These are phyloP conservation scores for Spea bombifrons DNA, from an alignment of 2,113 vertebrate species.

Conservation along the genomic window DNA sequence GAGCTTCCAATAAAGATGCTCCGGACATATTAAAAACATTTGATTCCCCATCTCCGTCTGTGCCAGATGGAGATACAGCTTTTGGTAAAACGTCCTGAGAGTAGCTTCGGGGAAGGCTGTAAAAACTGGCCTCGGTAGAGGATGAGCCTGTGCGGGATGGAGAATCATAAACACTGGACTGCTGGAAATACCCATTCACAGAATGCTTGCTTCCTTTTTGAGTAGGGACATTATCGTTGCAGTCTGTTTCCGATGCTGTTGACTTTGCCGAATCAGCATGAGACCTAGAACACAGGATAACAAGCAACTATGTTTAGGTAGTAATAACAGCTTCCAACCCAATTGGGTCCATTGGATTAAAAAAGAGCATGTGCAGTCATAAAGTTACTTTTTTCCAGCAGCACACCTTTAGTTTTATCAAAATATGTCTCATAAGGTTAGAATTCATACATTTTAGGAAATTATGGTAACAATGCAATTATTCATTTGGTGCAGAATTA, in stretches of 20 bases:
- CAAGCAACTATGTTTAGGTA: neutral
- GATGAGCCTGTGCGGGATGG: slow-evolving; percentile 73
- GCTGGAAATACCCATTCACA: slow-evolving; percentile 87
- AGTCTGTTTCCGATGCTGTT: slow-evolving; percentile 92
- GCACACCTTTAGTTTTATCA: no score
- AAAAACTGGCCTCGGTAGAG: slow-evolving; percentile 76
- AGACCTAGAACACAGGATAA: slow-evolving; percentile 58
- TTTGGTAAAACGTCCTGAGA: slow-evolving; percentile 91
- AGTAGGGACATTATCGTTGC: slow-evolving; percentile 89
- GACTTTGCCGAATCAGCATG: slow-evolving; percentile 82
- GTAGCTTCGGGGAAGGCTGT: slow-evolving; percentile 88
- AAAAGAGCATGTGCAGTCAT: no score
- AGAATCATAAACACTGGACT: slow-evolving; percentile 81
- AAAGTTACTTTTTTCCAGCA: no score
- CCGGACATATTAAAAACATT: slow-evolving; percentile 83
- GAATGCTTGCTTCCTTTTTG: slow-evolving; percentile 80
- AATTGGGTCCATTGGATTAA: no score
- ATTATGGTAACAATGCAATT: no score
- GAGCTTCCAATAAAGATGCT: slow-evolving; percentile 75
- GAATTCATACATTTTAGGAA: no score
- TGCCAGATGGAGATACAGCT: slow-evolving; percentile 68
- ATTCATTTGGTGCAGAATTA: no score
- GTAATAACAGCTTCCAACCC: no score
- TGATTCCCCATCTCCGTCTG: slow-evolving; percentile 76
- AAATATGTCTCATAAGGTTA: no score